phyloP scores from a whole-genome alignment of 2,113 vertebrate genomes.

The Psettodes erumei region DNA sequence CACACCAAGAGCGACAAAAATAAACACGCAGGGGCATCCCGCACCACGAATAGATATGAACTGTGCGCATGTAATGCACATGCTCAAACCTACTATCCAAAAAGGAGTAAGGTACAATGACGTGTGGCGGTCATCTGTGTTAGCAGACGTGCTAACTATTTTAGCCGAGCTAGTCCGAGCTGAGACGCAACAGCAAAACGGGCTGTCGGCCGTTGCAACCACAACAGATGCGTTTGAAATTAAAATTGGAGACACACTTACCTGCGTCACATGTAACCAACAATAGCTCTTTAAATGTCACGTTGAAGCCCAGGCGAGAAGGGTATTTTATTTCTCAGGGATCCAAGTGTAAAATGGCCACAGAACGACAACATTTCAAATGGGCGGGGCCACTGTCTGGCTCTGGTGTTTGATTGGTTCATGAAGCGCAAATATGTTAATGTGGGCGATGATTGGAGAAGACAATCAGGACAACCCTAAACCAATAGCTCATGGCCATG shows the following conservation, averaged over 20 bases:
- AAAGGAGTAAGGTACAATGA: conserved; percentile 61
- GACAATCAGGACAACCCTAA: background rate
- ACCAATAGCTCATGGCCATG: background rate
- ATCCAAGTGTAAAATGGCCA: conserved; percentile 80
- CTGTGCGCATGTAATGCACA: background rate
- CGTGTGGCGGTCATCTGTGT: conserved; percentile 65
- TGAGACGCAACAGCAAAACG: background rate
- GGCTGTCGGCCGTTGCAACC: background rate
- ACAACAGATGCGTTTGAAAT: background rate
- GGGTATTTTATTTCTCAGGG: conserved; percentile 28
- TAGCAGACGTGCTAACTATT: conserved; percentile 67
- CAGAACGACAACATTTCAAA: conserved; percentile 52
- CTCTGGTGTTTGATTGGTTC: conserved; percentile 56
- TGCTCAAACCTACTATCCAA: background rate
- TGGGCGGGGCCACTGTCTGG: conserved; percentile 38
- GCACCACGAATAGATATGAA: background rate
- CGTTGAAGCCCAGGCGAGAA: background rate
- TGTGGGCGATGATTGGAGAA: conserved; percentile 64
- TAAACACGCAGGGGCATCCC: background rate
- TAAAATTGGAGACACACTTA: conserved; percentile 41
- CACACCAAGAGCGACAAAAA: background rate
- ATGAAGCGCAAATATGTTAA: background rate
- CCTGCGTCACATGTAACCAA: conserved; percentile 30
- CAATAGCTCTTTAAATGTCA: conserved; percentile 1
- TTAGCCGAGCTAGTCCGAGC: conserved; percentile 35